Percentiles rank a stretch among this genome's conserved stretches.
Conservation (phyloP, 2,797 vertebrate genomes). For the Manis crassicaudata region DNA sequence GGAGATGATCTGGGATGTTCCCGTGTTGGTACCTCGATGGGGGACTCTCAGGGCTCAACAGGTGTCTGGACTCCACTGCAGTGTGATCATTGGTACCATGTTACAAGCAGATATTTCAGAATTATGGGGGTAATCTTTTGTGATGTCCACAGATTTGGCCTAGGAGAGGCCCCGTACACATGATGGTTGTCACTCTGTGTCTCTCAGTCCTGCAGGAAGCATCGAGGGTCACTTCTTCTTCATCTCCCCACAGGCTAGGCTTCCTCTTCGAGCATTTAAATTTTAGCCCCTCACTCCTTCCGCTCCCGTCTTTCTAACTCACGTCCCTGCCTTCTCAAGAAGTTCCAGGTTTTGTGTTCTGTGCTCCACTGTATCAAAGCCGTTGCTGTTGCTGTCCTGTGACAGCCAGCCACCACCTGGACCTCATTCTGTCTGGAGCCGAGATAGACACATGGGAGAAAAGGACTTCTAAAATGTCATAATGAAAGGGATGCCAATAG, state of each 20-base stretch:
- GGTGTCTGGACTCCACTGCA: neutral
- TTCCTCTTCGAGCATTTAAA: neutral
- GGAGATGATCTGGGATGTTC: accelerated
- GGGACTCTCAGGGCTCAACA: neutral
- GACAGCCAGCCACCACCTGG: neutral
- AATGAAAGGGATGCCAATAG: neutral
- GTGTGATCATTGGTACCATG: neutral
- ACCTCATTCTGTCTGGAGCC: neutral
- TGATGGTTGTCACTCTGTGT: neutral
- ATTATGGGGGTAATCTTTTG: neutral
- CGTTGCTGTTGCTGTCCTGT: neutral
- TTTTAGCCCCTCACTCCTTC: neutral
- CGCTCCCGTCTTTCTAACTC: neutral
- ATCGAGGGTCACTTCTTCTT: neutral
- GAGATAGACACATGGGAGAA: neutral
- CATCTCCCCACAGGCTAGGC: neutral
- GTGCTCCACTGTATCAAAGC: neutral
- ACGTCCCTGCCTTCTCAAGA: neutral
- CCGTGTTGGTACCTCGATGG: accelerated
- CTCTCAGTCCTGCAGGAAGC: neutral
- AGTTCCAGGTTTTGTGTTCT: no score
- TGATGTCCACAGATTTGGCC: neutral
- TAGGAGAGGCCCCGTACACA: neutral
- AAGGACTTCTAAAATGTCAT: neutral
- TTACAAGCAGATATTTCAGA: neutral